Percentiles rank a stretch among this genome's conserved stretches.
Evolutionary conservation across 2,113 vertebrate species (phyloP).

Genomic region (Clarias gariepinus): DNA sequence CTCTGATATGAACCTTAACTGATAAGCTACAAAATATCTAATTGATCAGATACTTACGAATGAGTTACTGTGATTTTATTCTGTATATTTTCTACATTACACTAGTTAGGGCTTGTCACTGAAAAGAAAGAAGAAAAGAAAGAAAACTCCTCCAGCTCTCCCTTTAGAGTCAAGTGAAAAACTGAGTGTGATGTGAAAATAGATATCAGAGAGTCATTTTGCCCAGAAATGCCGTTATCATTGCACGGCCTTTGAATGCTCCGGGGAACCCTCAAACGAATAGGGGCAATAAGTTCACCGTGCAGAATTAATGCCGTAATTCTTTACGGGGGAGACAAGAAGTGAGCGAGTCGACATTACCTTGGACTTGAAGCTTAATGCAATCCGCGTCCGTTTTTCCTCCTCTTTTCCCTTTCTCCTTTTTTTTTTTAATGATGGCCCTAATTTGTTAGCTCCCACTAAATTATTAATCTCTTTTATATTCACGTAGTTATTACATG

Average conservation of each 20-base stretch:
- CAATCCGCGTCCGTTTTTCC: conserved; percentile 87
- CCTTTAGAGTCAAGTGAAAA: conserved; percentile 22
- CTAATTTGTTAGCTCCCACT: conserved; percentile 99
- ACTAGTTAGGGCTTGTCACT: background rate
- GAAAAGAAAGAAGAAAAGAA: background rate
- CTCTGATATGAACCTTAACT: background rate
- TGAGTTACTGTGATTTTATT: background rate
- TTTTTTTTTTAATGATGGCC: conserved; percentile 99
- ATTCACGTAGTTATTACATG: conserved; percentile 99
- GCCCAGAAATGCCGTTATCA: conserved; percentile 86
- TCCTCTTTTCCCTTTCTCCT: conserved; percentile 36
- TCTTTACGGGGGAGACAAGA: conserved; percentile 83
- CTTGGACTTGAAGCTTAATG: conserved; percentile 96
- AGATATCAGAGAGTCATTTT: conserved; percentile 88
- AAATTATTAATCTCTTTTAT: conserved; percentile 99
- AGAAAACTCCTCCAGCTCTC: background rate
- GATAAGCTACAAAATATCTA: background rate
- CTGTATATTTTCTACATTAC: no score
- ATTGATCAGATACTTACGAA: background rate
- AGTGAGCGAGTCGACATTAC: conserved; percentile 80
- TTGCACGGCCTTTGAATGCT: conserved; percentile 92
- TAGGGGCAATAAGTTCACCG: conserved; percentile 98
- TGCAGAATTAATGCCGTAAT: conserved; percentile 99
- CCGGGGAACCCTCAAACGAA: conserved; percentile 94
- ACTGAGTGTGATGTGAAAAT: conserved; percentile 73